These are phyloP conservation scores for Drosophila diplacantha DNA, from an alignment of 2,888 invertebrate species.

Conservation along the genomic window DNA sequence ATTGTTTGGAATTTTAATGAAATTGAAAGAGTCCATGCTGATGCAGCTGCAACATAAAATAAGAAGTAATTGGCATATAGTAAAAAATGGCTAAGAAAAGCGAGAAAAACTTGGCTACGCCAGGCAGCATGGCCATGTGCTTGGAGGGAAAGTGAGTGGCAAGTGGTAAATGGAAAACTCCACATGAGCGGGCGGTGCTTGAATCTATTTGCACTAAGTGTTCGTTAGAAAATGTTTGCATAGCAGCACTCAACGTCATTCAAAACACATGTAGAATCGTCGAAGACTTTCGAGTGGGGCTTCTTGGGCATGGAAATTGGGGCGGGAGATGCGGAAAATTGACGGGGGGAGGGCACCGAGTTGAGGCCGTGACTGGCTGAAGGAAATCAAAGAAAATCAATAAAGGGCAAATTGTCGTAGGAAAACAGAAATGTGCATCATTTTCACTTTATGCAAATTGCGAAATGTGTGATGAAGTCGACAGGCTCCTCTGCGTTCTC, in stretches of 20 bases:
- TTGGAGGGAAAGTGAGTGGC: background rate
- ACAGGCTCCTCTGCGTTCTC: slow-evolving; percentile 22
- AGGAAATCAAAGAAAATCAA: slow-evolving; percentile 70
- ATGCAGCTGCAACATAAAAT: slow-evolving; percentile 38
- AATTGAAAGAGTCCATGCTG: slow-evolving; percentile 49
- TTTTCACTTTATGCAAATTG: slow-evolving; percentile 72
- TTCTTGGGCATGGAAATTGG: slow-evolving; percentile 39
- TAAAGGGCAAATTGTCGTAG: slow-evolving; percentile 66
- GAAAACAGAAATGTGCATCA: slow-evolving; percentile 70
- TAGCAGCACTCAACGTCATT: slow-evolving; percentile 70
- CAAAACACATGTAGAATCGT: slow-evolving; percentile 63
- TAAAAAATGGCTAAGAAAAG: slow-evolving; percentile 45
- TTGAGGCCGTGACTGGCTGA: slow-evolving; percentile 28
- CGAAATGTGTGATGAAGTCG: slow-evolving; percentile 66
- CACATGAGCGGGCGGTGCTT: slow-evolving; percentile 35
- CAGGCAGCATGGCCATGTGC: background rate
- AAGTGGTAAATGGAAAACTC: slow-evolving; percentile 27
- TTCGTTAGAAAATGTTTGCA: slow-evolving; percentile 72
- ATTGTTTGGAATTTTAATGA: slow-evolving; percentile 58
- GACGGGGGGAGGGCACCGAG: background rate
- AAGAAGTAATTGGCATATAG: slow-evolving; percentile 65
- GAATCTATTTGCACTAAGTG: slow-evolving; percentile 69
- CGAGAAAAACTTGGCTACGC: slow-evolving; percentile 14
- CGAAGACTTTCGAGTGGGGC: slow-evolving; percentile 37
- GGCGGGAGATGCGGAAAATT: slow-evolving; percentile 19